Base-by-base conservation (phyloP, 2,113 vertebrate species). In the Nymphicus hollandicus region DNA sequence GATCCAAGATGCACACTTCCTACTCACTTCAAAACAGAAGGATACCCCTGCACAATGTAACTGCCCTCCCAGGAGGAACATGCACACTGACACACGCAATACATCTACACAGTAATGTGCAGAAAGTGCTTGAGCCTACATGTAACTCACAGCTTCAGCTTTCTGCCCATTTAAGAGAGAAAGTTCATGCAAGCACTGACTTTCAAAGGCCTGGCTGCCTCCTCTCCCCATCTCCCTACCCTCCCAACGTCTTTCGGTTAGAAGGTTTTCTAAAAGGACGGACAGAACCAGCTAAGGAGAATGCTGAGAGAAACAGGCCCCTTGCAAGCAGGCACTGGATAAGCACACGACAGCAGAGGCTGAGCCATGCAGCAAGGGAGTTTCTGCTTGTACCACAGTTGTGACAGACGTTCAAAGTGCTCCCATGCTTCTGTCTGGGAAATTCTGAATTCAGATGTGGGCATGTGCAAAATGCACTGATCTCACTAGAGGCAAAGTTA, bases 351-450 rank as follows among this genome's bases (percentile, higher is more conserved):
- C 35, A 10, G 9, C 37, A 47, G 81, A 71, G 50, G 63, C 37
- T 50, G 33, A 61, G 31, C n/a, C 37, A 58, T 23, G 7, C 13
- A 52, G 35, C 37, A 52, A 20, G 16, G 10, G 29, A 43, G 24
- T 9, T 80, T 25, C 56, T 37, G 69, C 53, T n/a, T 16, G n/a
- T n/a, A 74, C 60, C 2, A 9, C 64, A 39, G 41, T 13, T 58
- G 46, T 81, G 84, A 23, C 17, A 13, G 0, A 0, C 41, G 13
- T 20, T 61, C 29, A 11, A 27, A 79, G 73, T 0, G 2, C 31
- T 81, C 20, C 60, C 9, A 0, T 6, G 24, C 6, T 9, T 25
- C 56, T 71, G 39, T 7, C 43, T 39, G 60, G 31, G 70, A 50
- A 55, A 28, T 50, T 27, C 61, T 5, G 17, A 50, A 23, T 35